These are phyloP conservation scores for Aulostomus chinensis DNA, from an alignment of 2,797 vertebrate genomes.

Conservation along the genomic window DNA sequence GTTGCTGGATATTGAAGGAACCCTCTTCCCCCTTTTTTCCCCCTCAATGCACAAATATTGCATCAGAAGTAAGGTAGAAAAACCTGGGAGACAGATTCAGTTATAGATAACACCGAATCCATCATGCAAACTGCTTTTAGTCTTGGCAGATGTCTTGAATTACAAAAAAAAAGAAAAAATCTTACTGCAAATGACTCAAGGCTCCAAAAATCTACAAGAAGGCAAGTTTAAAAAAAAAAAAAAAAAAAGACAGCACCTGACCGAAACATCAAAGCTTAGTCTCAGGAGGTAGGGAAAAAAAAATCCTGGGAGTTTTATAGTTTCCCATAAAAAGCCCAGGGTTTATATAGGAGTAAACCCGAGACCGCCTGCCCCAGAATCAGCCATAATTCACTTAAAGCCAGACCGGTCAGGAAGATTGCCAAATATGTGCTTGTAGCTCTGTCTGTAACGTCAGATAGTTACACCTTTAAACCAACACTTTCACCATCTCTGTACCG, in stretches of 20 bases:
- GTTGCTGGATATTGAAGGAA: slow-evolving; percentile 74
- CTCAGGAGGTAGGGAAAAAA: slow-evolving; percentile 60
- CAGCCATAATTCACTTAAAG: slow-evolving; percentile 75
- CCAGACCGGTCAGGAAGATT: slow-evolving; percentile 60
- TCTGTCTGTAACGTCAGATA: slow-evolving; percentile 54
- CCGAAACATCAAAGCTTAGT: slow-evolving; percentile 80
- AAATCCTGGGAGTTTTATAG: slow-evolving; percentile 79
- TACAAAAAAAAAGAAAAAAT: slow-evolving; percentile 47
- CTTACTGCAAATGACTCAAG: slow-evolving; percentile 65
- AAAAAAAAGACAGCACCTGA: slow-evolving; percentile 76
- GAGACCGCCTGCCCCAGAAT: slow-evolving; percentile 70
- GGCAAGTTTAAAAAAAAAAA: slow-evolving; percentile 54
- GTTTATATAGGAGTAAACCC: slow-evolving; percentile 81
- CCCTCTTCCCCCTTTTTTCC: slow-evolving; percentile 41
- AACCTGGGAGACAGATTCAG: slow-evolving; percentile 72
- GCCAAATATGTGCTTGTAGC: slow-evolving; percentile 55
- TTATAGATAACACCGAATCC: slow-evolving; percentile 77
- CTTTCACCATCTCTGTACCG: slow-evolving; percentile 52
- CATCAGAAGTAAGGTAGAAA: slow-evolving; percentile 71
- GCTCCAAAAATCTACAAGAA: slow-evolving; percentile 68
- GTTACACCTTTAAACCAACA: slow-evolving; percentile 71
- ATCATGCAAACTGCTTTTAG: slow-evolving; percentile 69
- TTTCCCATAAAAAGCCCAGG: slow-evolving; percentile 78
- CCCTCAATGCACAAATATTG: slow-evolving; percentile 61
- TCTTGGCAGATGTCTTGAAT: slow-evolving; percentile 74